Base-by-base conservation (phyloP, 2,113 vertebrate species). In the Chloropsis cyanopogon region DNA sequence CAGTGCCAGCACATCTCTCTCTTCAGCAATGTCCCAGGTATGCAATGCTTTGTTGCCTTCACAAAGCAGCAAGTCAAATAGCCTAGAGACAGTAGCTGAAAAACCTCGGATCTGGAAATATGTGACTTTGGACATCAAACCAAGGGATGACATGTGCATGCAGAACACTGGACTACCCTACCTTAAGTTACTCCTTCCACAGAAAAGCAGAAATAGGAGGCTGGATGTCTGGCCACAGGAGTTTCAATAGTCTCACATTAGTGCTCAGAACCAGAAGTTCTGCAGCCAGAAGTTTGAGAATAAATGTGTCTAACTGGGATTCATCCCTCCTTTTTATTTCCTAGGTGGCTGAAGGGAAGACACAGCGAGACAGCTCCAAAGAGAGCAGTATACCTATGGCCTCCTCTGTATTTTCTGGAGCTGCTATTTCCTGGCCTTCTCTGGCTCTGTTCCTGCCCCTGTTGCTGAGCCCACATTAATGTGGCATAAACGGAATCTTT, bases 1-100 rank as follows among this genome's bases (percentile, higher is more conserved):
- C 86, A 95, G 92, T 81, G 95, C 94, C 69, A 95, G 95, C 84
- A 84, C 96, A 57, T 90, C 96, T 76, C 82, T 96, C 66, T 81
- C 96, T 86, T 80, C 95, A 64, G 88, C 92, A 44, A 65, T 83
- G 70, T 89, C 90, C 57, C 88, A 95, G 97, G 97, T 98, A 97
- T 3, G 95, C 79, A 69, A 22, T 50, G 65, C 53, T 93, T 72
- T 90, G 59, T 52, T 82, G 60, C 37, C 57, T 86, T 59, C 39
- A 85, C 37, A 52, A 84, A 85, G 46, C 42, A 85, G 56, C 0
- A 0, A 73, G 75, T 59, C 68, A 66, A 88, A 39, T 14, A 41
- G 54, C 16, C 24, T 81, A 70, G 47, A 94, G 35, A 90, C 35
- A 80, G 63, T 46, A 76, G 39, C 1, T 60, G 54, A 80, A 82